These are phyloP conservation scores for Hystrix cristata DNA, from an alignment of 2,113 vertebrate species.

Conservation along the genomic window DNA sequence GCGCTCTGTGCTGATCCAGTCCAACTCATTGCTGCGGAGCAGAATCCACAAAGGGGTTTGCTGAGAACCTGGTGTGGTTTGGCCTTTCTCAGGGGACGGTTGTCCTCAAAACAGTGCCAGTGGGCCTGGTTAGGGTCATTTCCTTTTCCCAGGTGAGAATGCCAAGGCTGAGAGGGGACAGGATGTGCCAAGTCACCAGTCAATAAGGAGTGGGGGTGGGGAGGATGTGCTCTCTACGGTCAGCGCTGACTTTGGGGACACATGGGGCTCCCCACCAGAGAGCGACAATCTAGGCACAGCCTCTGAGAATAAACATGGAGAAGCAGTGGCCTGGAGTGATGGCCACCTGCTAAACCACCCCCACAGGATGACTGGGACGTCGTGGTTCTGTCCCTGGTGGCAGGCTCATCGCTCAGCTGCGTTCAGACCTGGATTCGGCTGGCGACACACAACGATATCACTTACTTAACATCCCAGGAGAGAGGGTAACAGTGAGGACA, in stretches of 20 bases:
- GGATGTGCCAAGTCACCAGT: neutral
- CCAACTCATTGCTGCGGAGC: too few relatives aligned
- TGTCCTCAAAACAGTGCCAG: neutral
- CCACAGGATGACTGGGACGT: neutral
- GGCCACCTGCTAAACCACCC: neutral
- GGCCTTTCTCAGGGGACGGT: too few relatives aligned
- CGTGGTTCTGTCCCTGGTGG: neutral
- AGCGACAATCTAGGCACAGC: neutral
- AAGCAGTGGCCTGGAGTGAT: neutral
- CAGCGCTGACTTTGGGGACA: neutral
- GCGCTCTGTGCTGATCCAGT: neutral
- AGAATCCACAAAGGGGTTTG: neutral
- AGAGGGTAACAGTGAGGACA: fast-evolving
- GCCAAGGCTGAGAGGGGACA: neutral
- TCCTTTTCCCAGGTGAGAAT: neutral
- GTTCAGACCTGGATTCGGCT: neutral
- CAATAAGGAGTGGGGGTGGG: fast-evolving
- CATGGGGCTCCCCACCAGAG: fast-evolving
- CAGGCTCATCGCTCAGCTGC: neutral
- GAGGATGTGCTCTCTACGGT: neutral
- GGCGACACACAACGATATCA: fast-evolving
- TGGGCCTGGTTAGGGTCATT: too few relatives aligned
- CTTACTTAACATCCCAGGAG: neutral
- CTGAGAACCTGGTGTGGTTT: fast-evolving
- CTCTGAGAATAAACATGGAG: neutral